Base-by-base conservation (phyloP, 2,888 invertebrate genomes). In the Stegana nigrithorax region DNA sequence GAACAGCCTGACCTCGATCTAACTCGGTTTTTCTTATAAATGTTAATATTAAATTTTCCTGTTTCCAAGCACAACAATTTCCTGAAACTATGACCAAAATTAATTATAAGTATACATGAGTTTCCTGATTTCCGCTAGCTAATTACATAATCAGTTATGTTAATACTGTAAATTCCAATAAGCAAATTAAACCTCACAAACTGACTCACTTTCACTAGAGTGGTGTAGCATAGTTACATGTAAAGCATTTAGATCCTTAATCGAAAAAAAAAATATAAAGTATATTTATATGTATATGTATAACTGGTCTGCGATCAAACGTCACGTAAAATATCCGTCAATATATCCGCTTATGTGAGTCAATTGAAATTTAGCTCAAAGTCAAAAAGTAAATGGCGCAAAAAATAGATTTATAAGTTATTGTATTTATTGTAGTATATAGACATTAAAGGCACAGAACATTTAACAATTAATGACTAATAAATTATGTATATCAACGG, bases 341-440 rank as follows among this genome's bases (percentile, higher is more conserved):
- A 55, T 55, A 55, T 29, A 55, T 55, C 53, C 53, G 53, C 53
- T 36, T 55, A 17, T 26, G 26, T 29, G 12, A 32, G 32, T 55
- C 36, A 55, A 55, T 55, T 55, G 25, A 36, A 55, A 55, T 55
- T 32, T 55, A 55, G 53, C 53, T 55, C 53, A 55, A 55, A 55
- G 53, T 55, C 53, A 55, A 55, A 47, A 55, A 55, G 53, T 55
- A 55, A 55, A 55, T 55, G 53, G 53, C 10, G 27, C 32, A 55
- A 47, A 47, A 21, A 47, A 47, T 47, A 32, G 32, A 32, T 32
- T 2, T 39, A 39, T 14, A 36, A 8, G n/a, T 1, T 14, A 39
- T 8, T 14, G 14, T 8, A 39, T 39, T 14, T 6, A 39, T n/a
- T 39, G 14, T 39, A 39, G n/a, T n/a, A n/a, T n/a, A n/a, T n/a